phyloP scores from a whole-genome alignment of 2,888 invertebrate species.

The Lasioglossum figueresi region DNA sequence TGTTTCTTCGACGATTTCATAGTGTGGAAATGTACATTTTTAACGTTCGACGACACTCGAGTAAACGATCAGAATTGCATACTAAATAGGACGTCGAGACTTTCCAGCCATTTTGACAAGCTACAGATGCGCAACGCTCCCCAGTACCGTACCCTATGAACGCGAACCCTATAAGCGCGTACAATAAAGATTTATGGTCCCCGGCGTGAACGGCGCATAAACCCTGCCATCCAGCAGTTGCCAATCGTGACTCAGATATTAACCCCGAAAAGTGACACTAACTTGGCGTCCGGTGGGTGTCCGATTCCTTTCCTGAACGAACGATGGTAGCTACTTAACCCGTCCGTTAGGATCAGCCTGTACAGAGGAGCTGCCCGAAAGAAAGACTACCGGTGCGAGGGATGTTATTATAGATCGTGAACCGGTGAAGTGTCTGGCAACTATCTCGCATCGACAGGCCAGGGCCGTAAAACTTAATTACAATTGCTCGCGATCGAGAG shows the following conservation, averaged over 20 bases:
- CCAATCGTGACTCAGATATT: slow-evolving; percentile 3
- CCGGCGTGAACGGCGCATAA: background rate
- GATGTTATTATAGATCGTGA: slow-evolving; percentile 24
- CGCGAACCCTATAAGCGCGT: background rate
- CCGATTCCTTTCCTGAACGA: background rate
- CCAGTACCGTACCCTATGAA: background rate
- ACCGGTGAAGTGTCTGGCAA: background rate
- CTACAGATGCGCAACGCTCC: background rate
- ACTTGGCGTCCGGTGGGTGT: background rate
- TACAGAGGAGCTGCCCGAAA: background rate
- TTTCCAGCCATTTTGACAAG: background rate
- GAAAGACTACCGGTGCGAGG: background rate
- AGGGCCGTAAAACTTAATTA: slow-evolving; percentile 48
- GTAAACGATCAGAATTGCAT: background rate
- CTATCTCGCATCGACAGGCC: slow-evolving; percentile 40
- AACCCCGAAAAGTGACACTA: background rate
- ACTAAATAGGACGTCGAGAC: background rate
- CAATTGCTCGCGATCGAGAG: slow-evolving; percentile 4
- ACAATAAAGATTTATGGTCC: background rate
- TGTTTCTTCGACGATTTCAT: background rate
- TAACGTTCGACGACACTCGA: too few species aligned
- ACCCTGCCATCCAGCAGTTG: background rate
- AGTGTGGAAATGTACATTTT: too few species aligned
- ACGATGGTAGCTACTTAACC: background rate
- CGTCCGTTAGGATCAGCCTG: background rate